Evolutionary conservation across 2,888 invertebrate species (phyloP).

Genomic region (Cordilura impudica): DNA sequence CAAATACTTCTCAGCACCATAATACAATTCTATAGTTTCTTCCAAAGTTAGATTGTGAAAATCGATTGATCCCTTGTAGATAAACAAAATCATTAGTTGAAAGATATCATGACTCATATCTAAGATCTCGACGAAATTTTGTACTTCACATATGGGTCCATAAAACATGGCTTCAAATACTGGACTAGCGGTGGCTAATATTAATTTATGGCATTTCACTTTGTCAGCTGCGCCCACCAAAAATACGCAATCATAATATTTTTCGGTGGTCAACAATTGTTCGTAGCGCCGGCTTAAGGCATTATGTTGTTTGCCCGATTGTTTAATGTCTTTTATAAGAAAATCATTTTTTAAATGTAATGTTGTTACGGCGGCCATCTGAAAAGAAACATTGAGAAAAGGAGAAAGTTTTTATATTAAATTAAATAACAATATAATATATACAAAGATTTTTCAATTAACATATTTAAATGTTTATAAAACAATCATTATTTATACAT

Average conservation of each 20-base stretch:
- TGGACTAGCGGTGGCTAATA: constrained; percentile 90
- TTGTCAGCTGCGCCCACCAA: constrained; percentile 73
- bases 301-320: constrained; percentile 63
- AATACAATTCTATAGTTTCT: constrained; percentile 75
- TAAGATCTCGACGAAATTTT: constrained; percentile 78
- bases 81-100: constrained; percentile 75
- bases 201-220: constrained; percentile 87
- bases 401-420: constrained; percentile 40
- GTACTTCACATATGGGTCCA: constrained; percentile 80
- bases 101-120: constrained; percentile 78
- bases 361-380: constrained; percentile 56
- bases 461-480: background rate
- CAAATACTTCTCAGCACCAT: constrained; percentile 77
- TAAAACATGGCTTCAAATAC: constrained; percentile 94
- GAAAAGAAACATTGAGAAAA: constrained; percentile 31
- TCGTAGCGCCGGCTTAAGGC: constrained; percentile 72
- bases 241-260: constrained; percentile 76
- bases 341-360: constrained; percentile 47
- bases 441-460: constrained; percentile 8
- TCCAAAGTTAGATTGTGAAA: constrained; percentile 71
- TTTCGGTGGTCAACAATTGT: constrained; percentile 71
- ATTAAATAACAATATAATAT: background rate
- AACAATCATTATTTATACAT: background rate
- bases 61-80: constrained; percentile 73
- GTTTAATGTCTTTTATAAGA: constrained; percentile 40